phyloP scores from a whole-genome alignment of 2,113 vertebrate genomes.

The Coptodon rendalli region DNA sequence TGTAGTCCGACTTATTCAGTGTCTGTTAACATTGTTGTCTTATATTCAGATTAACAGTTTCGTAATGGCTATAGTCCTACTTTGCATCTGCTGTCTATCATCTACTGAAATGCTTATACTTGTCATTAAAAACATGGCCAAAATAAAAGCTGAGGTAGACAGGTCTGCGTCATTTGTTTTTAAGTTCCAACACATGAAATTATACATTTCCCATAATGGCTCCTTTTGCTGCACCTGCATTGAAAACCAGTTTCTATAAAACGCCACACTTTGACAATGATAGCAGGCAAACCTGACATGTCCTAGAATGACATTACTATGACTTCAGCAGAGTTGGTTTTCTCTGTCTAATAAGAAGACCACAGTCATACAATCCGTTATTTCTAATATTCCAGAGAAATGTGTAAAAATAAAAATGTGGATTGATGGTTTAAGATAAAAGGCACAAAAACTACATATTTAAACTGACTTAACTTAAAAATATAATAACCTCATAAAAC shows the following conservation, averaged over 20 bases:
- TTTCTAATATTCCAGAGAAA: background rate
- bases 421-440: background rate
- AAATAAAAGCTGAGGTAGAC: background rate
- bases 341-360: background rate
- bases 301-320: accelerated
- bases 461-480: background rate
- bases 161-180: accelerated
- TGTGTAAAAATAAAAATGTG: background rate
- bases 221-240: background rate
- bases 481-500: background rate
- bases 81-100: background rate
- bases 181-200: background rate
- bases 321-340: background rate
- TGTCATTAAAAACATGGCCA: background rate
- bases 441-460: background rate
- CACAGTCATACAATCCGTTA: accelerated
- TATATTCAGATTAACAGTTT: background rate
- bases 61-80: background rate
- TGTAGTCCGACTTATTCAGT: too few relatives aligned
- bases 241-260: background rate
- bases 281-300: background rate
- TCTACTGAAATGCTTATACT: background rate
- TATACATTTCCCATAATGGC: background rate
- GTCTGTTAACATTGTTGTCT: background rate
- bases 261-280: accelerated